Conservation (phyloP, 2,888 invertebrate genomes). For the Mystacides longicornis region DNA sequence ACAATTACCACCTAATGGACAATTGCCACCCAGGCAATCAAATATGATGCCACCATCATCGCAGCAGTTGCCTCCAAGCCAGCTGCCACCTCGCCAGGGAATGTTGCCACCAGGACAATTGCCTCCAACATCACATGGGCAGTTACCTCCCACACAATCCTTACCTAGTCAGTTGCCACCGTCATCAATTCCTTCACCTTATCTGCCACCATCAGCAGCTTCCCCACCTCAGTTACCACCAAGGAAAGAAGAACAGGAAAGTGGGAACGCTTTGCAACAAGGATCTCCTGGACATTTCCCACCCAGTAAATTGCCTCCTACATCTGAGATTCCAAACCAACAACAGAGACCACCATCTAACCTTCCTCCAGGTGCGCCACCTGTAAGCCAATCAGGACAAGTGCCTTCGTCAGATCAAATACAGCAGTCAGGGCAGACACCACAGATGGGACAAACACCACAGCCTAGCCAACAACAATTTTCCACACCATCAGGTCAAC, state of each 20-base stretch:
- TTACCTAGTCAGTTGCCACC: slow-evolving; percentile 21
- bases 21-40: slow-evolving; percentile 21
- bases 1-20: slow-evolving; percentile 30
- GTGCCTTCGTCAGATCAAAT: neutral
- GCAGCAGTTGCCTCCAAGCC: slow-evolving; percentile 27
- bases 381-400: neutral
- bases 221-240: slow-evolving; percentile 14
- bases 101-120: slow-evolving; percentile 25
- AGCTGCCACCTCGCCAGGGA: slow-evolving; percentile 26
- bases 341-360: neutral
- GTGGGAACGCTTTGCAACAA: slow-evolving; percentile 18
- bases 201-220: slow-evolving; percentile 10
- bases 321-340: neutral
- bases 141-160: slow-evolving; percentile 25
- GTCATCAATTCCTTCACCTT: slow-evolving; percentile 8
- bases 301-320: slow-evolving; percentile 12
- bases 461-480: slow-evolving; percentile 16
- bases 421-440: slow-evolving; percentile 12
- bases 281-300: slow-evolving; percentile 18
- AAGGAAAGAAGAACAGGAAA: slow-evolving; percentile 26
- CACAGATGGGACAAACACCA: too few relatives aligned
- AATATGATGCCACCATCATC: slow-evolving; percentile 21
- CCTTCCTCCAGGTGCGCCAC: neutral
- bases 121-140: slow-evolving; percentile 26
- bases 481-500: slow-evolving; percentile 15